Base-by-base conservation (phyloP, 2,888 invertebrate genomes). In the Cacoxenus indagator region DNA sequence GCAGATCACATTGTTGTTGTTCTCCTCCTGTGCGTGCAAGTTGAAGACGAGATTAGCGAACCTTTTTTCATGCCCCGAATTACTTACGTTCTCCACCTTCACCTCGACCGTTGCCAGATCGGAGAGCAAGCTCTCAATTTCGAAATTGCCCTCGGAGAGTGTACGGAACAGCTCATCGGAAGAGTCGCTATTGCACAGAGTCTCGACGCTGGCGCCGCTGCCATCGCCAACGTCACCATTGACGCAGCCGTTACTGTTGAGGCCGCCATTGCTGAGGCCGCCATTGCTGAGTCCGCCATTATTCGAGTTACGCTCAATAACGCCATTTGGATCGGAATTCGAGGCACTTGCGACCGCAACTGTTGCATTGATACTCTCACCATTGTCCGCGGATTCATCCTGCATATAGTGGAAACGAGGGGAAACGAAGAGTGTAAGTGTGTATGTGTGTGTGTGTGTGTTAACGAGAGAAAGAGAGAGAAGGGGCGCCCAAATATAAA, bases 161-260 rank as follows among this genome's bases (percentile, higher is more conserved):
- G 95, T 94, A 78, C 94, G 94, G 82, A 95, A 92, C 71, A 95
- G 92, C 78, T 95, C 95, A 75, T 94, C 95, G 64, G 93, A 92
- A 29, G 87, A 86, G 84, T 94, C 94, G 64, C 90, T 90, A 65
- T 90, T 90, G 65, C 88, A 88, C 29, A 88, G 80, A 2, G 88
- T 87, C 73, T 88, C 88, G 72, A 88, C 86, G 68, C 81, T 84
- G 65, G 31, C 59, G 78, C 67, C 70, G 80, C 75, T 67, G 77
- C 76, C 72, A 51, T 19, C 19, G 2, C 22, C 22, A 51, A 22
- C 19, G 51, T 51, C 22, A 19, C 77, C 78, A 43, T 2, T 64
- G 72, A 2, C 57, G 71, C 4, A 48, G 70, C 0, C 57, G 74
- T 6, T 70, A 72, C 5, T 67, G 74, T 1, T 67, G 72, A 14